Percentiles rank a stretch among this genome's conserved stretches.
Evolutionary conservation across 2,113 vertebrate species (phyloP).

Genomic region (Blennius ocellaris): DNA sequence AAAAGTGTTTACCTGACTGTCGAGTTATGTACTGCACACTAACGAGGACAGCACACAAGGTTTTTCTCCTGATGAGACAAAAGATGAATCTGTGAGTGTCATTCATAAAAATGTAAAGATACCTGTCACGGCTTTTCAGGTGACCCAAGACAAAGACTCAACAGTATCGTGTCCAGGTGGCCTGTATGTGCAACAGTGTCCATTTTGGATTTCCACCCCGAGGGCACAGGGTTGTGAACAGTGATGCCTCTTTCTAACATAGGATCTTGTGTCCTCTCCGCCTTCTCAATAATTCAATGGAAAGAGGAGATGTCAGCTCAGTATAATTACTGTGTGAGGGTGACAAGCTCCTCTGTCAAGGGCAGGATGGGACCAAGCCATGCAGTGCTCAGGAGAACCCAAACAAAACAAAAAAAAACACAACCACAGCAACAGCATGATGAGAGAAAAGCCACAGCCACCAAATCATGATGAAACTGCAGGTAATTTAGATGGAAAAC

Average conservation of each 20-base stretch:
- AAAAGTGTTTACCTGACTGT: too few relatives aligned
- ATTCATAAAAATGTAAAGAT: neutral
- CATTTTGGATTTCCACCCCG: slow-evolving; percentile 50
- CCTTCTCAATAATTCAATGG: slow-evolving; percentile 80
- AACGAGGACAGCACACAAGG: too few relatives aligned
- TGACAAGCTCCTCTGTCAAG: slow-evolving; percentile 77
- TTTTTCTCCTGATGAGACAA: neutral
- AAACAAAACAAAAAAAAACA: too few relatives aligned
- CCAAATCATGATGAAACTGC: slow-evolving; percentile 61
- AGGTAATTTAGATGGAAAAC: slow-evolving; percentile 44
- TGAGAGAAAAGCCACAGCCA: slow-evolving; percentile 38
- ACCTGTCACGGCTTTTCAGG: neutral
- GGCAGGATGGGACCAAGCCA: slow-evolving; percentile 58
- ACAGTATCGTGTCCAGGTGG: slow-evolving; percentile 10
- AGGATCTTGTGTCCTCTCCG: slow-evolving; percentile 67
- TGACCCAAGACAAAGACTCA: slow-evolving; percentile 19
- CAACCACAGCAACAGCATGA: slow-evolving; percentile 12
- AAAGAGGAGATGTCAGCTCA: slow-evolving; percentile 74
- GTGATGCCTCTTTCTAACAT: slow-evolving; percentile 58
- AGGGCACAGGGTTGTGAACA: slow-evolving; percentile 42
- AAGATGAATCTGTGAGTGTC: neutral
- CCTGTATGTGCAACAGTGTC: slow-evolving; percentile 25
- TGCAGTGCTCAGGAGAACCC: slow-evolving; percentile 42
- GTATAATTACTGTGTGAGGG: slow-evolving; percentile 79
- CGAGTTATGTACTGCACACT: too few relatives aligned